Evolutionary conservation across 2,113 vertebrate species (phyloP).

Genomic region (Triplophysa tibetana): DNA sequence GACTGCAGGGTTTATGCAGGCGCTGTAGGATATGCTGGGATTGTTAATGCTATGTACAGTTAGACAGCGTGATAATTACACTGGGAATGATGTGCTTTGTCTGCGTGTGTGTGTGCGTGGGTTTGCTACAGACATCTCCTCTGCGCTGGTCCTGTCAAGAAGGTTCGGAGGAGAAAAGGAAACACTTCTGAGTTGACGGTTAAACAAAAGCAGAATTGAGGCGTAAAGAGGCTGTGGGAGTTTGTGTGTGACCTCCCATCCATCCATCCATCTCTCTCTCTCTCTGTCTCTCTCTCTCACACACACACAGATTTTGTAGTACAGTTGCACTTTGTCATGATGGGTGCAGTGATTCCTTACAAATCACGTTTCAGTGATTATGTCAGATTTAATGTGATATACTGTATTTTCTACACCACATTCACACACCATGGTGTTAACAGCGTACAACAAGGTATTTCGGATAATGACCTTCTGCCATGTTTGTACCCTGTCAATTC

Average conservation of each 20-base stretch:
- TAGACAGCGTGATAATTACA: constrained; percentile 26
- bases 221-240: background rate
- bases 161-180: constrained; percentile 23
- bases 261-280: background rate
- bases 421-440: background rate
- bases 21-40: constrained; percentile 1
- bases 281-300: no score
- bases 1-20: constrained; percentile 30
- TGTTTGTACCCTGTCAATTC: no score
- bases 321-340: no score
- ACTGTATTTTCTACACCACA: background rate
- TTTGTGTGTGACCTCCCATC: constrained; percentile 8
- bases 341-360: no score
- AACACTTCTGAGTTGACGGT: constrained; percentile 32
- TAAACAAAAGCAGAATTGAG: constrained; percentile 25
- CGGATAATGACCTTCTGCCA: no score
- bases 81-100: constrained; percentile 2
- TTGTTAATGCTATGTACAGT: constrained; percentile 42
- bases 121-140: constrained; percentile 1
- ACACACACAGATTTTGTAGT: no score
- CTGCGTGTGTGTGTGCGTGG: constrained; percentile 4
- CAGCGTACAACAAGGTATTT: background rate
- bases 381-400: background rate
- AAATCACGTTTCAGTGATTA: background rate
- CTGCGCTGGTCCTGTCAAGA: constrained; percentile 24